Base-by-base conservation (phyloP, 37 sponge, comb jelly and placozoan genomes). In the Ephydatia muelleri region DNA sequence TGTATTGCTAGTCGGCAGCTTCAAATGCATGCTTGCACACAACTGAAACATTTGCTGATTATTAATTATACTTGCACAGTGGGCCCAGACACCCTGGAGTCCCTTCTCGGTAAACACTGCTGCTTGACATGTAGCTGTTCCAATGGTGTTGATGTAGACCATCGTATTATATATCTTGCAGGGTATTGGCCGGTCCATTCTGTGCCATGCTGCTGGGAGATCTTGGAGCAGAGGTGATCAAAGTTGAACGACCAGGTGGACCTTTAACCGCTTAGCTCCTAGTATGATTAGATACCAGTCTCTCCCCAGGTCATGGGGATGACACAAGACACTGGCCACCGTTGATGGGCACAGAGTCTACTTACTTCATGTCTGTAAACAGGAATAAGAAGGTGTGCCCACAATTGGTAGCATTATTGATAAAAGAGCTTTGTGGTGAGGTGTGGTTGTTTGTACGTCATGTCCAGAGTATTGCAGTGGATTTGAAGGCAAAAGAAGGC, bases 321-420 rank as follows among this genome's bases (percentile, higher is more conserved):
- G 95, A 95, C 73, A 95, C 95, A 5, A 81, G 95, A 49, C 57
- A 57, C 13, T 91, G 80, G 86, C 95, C 95, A 36, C 95, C 95
- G 0, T 91, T 91, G 69, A 65, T 84, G 40, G 82, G 86, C 21
- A 33, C 71, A 26, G 85, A 92, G 75, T 89, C 90, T 83, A 48
- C 80, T 5, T 95, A 95, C 87, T 95, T 95, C 73, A 36, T 88
- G 72, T 91, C 92, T n/a, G 48, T 92, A 43, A 95, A 95, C 80
- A 82, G 95, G 47, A 95, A 91, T 72, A 95, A 95, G 38, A 92
- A 89, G 80, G 90, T 90, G 34, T 68, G 13, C 49, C 39, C 38
- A 8, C 1, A 16, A 23, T 26, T 38, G 36, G 47, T 43, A 4
- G 8, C 47, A 4, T 11, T 43, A 8, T 43, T 43, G 4, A 43